phyloP scores from a whole-genome alignment of 2,888 invertebrate genomes.

The Drosophila diplacantha region DNA sequence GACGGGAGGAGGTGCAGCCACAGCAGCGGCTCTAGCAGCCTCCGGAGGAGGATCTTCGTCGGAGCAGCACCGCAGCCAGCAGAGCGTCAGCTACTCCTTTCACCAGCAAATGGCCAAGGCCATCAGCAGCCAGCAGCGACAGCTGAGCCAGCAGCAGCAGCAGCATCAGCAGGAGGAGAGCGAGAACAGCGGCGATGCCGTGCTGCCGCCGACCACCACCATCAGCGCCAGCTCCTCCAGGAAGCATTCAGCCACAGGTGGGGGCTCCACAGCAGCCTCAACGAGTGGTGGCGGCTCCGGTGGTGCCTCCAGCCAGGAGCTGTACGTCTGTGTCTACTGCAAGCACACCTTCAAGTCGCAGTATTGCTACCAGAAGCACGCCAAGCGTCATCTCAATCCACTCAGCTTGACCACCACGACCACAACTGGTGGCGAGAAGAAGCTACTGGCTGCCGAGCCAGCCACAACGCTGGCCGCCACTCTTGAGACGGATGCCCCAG shows the following conservation, averaged over 20 bases:
- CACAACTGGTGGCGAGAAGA: slow-evolving; percentile 10
- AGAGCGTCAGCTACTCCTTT: slow-evolving; percentile 77
- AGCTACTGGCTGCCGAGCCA: background rate
- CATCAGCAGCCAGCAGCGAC: slow-evolving; percentile 75
- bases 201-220: slow-evolving; percentile 1
- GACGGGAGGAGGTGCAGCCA: background rate
- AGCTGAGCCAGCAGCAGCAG: slow-evolving; percentile 55
- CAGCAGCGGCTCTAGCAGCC: background rate
- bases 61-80: slow-evolving; percentile 71
- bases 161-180: slow-evolving; percentile 55
- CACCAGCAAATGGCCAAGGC: slow-evolving; percentile 78
- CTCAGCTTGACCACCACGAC: slow-evolving; percentile 77
- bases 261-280: slow-evolving; percentile 17
- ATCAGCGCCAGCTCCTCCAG: slow-evolving; percentile 32
- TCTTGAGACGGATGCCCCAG: slow-evolving; percentile 2
- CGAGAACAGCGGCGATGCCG: slow-evolving; percentile 42
- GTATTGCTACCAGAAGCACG: slow-evolving; percentile 90
- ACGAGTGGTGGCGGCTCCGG: slow-evolving; percentile 18
- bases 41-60: slow-evolving; percentile 1
- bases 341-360: slow-evolving; percentile 89
- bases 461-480: background rate
- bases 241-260: slow-evolving; percentile 18
- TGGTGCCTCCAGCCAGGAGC: slow-evolving; percentile 66
- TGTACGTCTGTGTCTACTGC: slow-evolving; percentile 86
- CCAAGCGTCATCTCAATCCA: slow-evolving; percentile 83